phyloP scores from a whole-genome alignment of 1,140 invertebrate genomes.

The Heliothis virescens region DNA sequence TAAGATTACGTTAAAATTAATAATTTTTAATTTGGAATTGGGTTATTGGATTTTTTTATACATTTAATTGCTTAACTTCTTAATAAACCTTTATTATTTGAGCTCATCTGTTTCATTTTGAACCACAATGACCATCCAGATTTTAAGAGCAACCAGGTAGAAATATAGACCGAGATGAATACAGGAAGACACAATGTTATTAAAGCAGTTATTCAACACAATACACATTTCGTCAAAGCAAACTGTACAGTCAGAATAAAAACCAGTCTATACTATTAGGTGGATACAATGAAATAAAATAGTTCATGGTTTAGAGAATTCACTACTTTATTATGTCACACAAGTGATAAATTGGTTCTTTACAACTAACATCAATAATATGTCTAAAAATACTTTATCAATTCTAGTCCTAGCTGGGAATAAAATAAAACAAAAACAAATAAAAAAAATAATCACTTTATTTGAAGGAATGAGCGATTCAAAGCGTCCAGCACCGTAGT shows the following conservation, averaged over 20 bases:
- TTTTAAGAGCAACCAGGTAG: no score
- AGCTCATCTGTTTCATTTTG: slow-evolving; percentile 14
- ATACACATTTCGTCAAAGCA: no score
- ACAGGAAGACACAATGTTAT: no score
- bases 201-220: no score
- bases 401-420: slow-evolving; percentile 2
- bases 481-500: slow-evolving; percentile 43
- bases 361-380: slow-evolving; percentile 62
- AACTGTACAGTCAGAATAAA: neutral
- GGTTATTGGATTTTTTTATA: slow-evolving; percentile 34
- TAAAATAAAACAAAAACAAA: slow-evolving; percentile 41
- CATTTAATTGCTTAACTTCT: slow-evolving; percentile 29
- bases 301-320: neutral
- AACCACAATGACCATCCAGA: neutral
- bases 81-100: slow-evolving; percentile 45
- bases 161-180: no score
- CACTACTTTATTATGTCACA: slow-evolving; percentile 58
- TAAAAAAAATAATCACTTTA: slow-evolving; percentile 41
- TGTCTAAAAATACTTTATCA: slow-evolving; percentile 46
- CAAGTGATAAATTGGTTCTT: slow-evolving; percentile 63
- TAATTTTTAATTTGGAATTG: slow-evolving; percentile 45
- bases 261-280: neutral
- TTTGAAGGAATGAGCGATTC: slow-evolving; percentile 59
- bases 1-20: slow-evolving; percentile 45
- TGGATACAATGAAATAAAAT: neutral